Evolutionary conservation across 2,888 invertebrate species (phyloP).

Genomic region (Caenorhabditis drosophilae): DNA sequence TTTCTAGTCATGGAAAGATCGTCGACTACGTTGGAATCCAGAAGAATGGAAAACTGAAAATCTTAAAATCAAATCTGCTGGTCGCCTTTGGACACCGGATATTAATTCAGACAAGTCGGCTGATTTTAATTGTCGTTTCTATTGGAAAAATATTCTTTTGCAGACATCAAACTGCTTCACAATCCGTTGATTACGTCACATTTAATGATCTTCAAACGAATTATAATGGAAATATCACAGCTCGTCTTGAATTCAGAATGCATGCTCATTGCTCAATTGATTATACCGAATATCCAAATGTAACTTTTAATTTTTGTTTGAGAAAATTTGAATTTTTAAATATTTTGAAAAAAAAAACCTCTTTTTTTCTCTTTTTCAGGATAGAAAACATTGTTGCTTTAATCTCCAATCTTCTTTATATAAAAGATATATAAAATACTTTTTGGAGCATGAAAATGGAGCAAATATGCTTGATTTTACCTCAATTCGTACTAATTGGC

Average conservation of each 20-base stretch:
- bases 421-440: constrained; percentile 55
- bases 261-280: constrained; percentile 59
- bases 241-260: constrained; percentile 57
- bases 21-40: constrained; percentile 59
- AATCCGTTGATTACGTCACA: constrained; percentile 57
- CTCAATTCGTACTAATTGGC: constrained; percentile 54
- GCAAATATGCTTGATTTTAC: constrained; percentile 44
- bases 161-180: constrained; percentile 59
- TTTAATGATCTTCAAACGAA: constrained; percentile 54
- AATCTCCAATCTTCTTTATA: constrained; percentile 51
- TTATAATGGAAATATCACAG: constrained; percentile 57
- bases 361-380: constrained; percentile 37
- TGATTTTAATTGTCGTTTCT: background rate
- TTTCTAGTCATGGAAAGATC: constrained; percentile 61
- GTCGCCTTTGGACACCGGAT: constrained; percentile 62
- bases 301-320: too few relatives aligned
- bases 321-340: too few relatives aligned
- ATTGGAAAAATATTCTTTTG: constrained; percentile 6
- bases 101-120: constrained; percentile 57
- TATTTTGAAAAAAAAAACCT: background rate
- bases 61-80: constrained; percentile 52
- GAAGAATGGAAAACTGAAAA: constrained; percentile 59
- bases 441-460: constrained; percentile 46
- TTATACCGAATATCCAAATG: constrained; percentile 61
- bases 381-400: constrained; percentile 61